Conservation (phyloP, 2,113 vertebrate genomes). For the Willisornis vidua region DNA sequence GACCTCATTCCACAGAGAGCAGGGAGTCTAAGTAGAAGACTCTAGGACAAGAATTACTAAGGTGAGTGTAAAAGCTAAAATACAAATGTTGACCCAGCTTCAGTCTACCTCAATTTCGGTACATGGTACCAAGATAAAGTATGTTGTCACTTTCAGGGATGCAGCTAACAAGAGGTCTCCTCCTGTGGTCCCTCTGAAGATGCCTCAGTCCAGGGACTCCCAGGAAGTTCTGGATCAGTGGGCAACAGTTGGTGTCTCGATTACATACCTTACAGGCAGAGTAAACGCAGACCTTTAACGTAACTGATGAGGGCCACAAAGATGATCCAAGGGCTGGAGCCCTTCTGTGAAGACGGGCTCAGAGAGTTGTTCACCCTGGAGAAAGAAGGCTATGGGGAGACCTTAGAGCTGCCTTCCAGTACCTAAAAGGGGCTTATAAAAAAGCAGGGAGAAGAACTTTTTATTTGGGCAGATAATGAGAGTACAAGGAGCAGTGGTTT, state of each 20-base stretch:
- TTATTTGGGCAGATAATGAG: neutral
- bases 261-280: neutral
- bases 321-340: neutral
- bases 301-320: neutral
- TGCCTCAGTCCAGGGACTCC: neutral
- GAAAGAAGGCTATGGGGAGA: neutral
- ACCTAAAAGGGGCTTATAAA: neutral
- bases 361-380: neutral
- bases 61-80: neutral
- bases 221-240: neutral
- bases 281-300: neutral
- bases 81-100: neutral
- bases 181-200: neutral
- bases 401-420: neutral
- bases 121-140: neutral
- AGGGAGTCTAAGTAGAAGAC: neutral
- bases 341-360: neutral
- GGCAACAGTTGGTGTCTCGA: neutral
- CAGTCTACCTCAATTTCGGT: neutral
- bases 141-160: neutral
- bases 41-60: neutral
- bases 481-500: neutral
- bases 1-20: neutral
- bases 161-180: neutral
- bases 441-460: neutral